Evolutionary conservation across 2,888 invertebrate species (phyloP).

Genomic region (Megamerina dolium): DNA sequence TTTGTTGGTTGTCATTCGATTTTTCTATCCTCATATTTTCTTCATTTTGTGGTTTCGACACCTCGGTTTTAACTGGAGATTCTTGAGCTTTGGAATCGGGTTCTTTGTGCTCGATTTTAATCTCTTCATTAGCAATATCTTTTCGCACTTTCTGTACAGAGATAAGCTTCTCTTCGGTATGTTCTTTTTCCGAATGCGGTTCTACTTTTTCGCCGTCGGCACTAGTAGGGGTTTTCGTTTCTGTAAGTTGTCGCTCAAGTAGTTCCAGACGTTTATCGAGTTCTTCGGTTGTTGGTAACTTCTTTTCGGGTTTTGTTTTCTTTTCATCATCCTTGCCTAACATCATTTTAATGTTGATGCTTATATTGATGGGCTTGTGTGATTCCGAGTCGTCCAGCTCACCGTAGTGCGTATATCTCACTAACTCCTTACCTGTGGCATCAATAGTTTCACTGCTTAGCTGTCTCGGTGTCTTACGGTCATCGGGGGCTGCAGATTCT

Average conservation of each 20-base stretch:
- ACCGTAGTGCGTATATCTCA: constrained; percentile 34
- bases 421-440: constrained; percentile 37
- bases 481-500: constrained; percentile 3
- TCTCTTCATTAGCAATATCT: constrained; percentile 8
- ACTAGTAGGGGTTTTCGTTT: constrained; percentile 20
- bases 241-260: constrained; percentile 32
- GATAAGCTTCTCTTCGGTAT: background rate
- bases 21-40: background rate
- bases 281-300: constrained; percentile 27
- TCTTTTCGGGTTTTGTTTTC: constrained; percentile 16
- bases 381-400: constrained; percentile 33
- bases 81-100: background rate
- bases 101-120: constrained; percentile 2
- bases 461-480: constrained; percentile 15
- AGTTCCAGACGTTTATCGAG: constrained; percentile 33
- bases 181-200: background rate
- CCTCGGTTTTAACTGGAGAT: no score
- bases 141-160: constrained; percentile 7
- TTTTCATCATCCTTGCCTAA: constrained; percentile 28
- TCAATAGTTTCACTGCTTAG: constrained; percentile 26
- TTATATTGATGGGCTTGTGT: constrained; percentile 39
- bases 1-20: no score
- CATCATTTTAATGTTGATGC: constrained; percentile 43
- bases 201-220: background rate
- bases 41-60: background rate